A percentile compares a stretch with the other conserved stretches of the same genome.
Evolutionary conservation across 2,113 vertebrate species (phyloP).

Genomic region (Corythornis cristatus): DNA sequence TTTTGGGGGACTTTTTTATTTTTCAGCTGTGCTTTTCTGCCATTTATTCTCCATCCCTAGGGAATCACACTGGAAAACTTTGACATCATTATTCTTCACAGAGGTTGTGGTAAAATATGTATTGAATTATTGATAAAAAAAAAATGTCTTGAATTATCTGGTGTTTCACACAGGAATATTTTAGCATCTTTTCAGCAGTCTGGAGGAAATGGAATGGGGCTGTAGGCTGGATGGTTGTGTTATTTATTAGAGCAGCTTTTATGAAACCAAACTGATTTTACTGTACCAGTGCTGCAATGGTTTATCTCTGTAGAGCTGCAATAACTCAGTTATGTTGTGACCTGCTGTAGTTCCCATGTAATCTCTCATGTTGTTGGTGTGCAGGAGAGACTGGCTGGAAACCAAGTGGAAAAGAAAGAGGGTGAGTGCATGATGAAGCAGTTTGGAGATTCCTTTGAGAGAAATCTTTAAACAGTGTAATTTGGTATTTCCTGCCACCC

Average conservation of each 20-base stretch:
- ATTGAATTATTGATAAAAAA: neutral
- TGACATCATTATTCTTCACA: neutral
- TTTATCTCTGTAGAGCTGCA: constrained; percentile 39
- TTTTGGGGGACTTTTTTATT: neutral
- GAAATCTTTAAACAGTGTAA: neutral
- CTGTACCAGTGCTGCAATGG: constrained; percentile 7
- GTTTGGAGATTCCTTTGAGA: neutral
- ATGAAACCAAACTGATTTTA: constrained; percentile 9
- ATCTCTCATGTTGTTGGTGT: constrained; percentile 72
- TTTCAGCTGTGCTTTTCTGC: neutral
- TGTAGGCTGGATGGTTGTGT: neutral
- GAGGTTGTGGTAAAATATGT: neutral
- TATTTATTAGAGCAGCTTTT: constrained; percentile 32
- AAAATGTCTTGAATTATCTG: neutral
- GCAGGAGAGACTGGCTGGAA: constrained; percentile 99
- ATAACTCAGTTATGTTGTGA: constrained; percentile 62
- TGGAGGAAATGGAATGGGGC: neutral
- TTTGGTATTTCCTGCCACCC: neutral
- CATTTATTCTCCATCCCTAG: neutral
- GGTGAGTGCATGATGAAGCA: constrained; percentile 66
- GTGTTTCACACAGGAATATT: neutral
- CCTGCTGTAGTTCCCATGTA: constrained; percentile 63
- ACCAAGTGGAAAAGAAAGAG: constrained; percentile 88
- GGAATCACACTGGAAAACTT: neutral
- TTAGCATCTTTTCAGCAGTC: neutral